Conservation (phyloP, 1,140 invertebrate species). For the Halictus rubicundus region DNA sequence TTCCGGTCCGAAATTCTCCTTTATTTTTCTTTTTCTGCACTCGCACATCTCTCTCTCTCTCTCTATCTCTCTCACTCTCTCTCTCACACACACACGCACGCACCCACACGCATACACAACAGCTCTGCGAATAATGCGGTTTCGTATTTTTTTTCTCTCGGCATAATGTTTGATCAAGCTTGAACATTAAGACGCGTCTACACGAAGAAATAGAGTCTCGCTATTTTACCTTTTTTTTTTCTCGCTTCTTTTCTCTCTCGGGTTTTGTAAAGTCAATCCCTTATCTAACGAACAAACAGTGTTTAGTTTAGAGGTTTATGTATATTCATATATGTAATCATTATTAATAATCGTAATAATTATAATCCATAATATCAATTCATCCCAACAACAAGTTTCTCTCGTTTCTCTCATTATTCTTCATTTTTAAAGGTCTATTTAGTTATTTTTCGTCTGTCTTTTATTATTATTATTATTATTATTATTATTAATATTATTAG, state of each 20-base stretch:
- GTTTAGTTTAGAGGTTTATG: conserved; percentile 70
- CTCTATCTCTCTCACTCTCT: no score
- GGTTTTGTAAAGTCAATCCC: conserved; percentile 32
- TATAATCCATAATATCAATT: conserved; percentile 69
- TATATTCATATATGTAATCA: conserved; percentile 68
- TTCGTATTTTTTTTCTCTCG: conserved; percentile 7
- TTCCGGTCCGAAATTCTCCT: conserved; percentile 24
- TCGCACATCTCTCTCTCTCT: conserved; percentile 25
- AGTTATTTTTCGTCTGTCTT: conserved; percentile 35
- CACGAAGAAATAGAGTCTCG: conserved; percentile 70
- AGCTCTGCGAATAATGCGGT: conserved; percentile 32
- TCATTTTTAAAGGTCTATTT: conserved; percentile 61
- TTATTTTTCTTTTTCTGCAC: conserved; percentile 27
- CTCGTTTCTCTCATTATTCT: no score
- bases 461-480: no score
- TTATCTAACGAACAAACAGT: conserved; percentile 72
- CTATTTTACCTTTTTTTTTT: conserved; percentile 51
- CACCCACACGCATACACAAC: conserved; percentile 26
- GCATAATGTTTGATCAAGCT: conserved; percentile 55
- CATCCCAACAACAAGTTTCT: conserved; percentile 70
- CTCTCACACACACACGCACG: no score
- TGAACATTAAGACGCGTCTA: conserved; percentile 72
- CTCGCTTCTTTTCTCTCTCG: conserved; percentile 24
- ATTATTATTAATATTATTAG: no score
- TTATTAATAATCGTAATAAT: conserved; percentile 61